phyloP scores from a whole-genome alignment of 2,797 vertebrate genomes.

The Premnoplex brunnescens region DNA sequence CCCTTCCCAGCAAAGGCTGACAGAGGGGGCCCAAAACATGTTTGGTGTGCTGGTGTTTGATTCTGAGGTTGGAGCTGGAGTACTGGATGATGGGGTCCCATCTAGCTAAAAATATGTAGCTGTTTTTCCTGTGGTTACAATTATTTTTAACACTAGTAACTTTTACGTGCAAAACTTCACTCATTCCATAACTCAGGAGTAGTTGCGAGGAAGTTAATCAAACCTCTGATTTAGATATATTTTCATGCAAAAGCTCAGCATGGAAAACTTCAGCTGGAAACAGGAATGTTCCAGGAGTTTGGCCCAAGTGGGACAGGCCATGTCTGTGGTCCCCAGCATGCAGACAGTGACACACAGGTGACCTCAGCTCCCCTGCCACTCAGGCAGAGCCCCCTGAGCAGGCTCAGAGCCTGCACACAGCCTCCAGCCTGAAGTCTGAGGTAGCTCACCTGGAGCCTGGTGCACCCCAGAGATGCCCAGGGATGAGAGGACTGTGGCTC shows the following conservation, averaged over 20 bases:
- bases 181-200: not conserved
- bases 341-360: fast-evolving
- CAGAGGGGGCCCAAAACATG: not conserved
- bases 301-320: not conserved
- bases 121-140: not conserved
- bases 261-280: not conserved
- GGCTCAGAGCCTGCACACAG: not conserved
- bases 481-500: not conserved
- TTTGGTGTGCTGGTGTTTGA: not conserved
- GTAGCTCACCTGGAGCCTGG: not conserved
- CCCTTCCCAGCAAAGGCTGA: not conserved
- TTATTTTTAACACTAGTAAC: not conserved
- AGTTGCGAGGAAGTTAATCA: not conserved
- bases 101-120: not conserved
- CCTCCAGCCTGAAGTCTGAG: not conserved
- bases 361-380: not conserved
- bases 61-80: not conserved
- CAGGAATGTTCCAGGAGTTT: not conserved
- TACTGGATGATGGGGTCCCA: not conserved
- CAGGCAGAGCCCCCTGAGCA: too few species aligned
- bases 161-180: not conserved
- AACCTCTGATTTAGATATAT: not conserved
- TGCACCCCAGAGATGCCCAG: not conserved
- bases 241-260: not conserved
- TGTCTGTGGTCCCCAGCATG: not conserved